Evolutionary conservation across 2,113 vertebrate genomes (phyloP).

Genomic region (Enhydra lutris): DNA sequence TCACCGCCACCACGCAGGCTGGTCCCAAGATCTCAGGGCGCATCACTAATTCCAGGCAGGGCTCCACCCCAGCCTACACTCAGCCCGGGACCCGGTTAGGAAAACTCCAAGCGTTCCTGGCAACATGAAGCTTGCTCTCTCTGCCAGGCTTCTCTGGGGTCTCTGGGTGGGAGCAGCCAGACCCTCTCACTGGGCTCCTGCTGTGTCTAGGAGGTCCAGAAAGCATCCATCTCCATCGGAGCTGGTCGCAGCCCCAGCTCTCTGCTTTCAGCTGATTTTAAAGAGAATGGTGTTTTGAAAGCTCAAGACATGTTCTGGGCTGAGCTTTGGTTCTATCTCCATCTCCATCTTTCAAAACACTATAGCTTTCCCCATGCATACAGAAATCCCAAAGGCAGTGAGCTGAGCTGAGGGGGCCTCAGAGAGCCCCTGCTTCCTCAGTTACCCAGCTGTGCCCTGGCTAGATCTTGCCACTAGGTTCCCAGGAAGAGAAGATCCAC

Average conservation of each 20-base stretch:
- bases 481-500: background rate
- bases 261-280: conserved; percentile 6
- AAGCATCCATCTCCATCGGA: background rate
- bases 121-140: background rate
- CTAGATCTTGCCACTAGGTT: background rate
- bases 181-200: background rate
- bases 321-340: conserved; percentile 17
- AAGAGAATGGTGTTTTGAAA: conserved; percentile 38
- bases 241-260: background rate
- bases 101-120: background rate
- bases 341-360: background rate
- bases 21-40: conserved; percentile 14
- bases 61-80: conserved; percentile 36
- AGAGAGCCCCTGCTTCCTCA: background rate
- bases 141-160: background rate
- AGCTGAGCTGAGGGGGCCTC: background rate
- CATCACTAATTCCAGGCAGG: conserved; percentile 62
- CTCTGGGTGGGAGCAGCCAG: background rate
- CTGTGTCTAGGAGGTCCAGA: background rate
- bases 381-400: background rate
- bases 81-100: background rate
- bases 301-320: background rate
- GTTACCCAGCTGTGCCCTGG: background rate
- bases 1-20: background rate
- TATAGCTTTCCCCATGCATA: background rate